phyloP scores from a whole-genome alignment of 23 tunicate species.

The Diplosoma virens region DNA sequence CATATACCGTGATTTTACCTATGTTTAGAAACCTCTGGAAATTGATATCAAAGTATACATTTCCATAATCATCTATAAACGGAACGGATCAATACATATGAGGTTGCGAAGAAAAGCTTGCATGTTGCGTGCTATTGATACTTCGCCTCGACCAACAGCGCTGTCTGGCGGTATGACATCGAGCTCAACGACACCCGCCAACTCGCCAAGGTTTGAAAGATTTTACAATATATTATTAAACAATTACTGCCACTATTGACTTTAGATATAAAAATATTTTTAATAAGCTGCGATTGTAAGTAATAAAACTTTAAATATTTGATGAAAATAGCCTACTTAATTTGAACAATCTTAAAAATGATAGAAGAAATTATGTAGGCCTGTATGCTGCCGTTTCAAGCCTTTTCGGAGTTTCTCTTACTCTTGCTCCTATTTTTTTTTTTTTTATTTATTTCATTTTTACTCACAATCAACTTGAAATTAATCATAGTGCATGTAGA shows the following conservation, averaged over 20 bases:
- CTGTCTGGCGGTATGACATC: conserved; percentile 33
- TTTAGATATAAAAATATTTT: background rate
- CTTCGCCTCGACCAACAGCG: conserved; percentile 50
- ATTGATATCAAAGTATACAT: conserved; percentile 83
- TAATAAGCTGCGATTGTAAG: too few species aligned
- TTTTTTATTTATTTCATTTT: too few species aligned
- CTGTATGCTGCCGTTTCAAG: too few species aligned
- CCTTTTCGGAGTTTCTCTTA: too few species aligned
- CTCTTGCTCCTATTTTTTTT: too few species aligned
- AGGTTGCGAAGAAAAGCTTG: conserved; percentile 89
- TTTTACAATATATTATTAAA: background rate
- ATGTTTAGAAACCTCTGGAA: conserved; percentile 93
- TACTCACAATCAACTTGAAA: too few species aligned
- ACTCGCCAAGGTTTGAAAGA: conserved; percentile 40
- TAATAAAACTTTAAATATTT: too few species aligned
- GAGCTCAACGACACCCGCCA: conserved; percentile 21
- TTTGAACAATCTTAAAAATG: too few species aligned
- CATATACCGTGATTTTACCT: too few species aligned
- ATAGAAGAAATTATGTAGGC: too few species aligned
- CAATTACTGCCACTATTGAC: background rate
- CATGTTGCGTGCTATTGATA: conserved; percentile 75
- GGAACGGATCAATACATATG: conserved; percentile 74
- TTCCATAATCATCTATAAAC: conserved; percentile 88
- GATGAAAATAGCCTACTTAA: too few species aligned
- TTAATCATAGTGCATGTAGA: too few species aligned